A percentile compares a stretch with the other conserved stretches of the same genome.
Evolutionary conservation across 2,888 invertebrate genomes (phyloP).

Genomic region (Adineta ricciae): DNA sequence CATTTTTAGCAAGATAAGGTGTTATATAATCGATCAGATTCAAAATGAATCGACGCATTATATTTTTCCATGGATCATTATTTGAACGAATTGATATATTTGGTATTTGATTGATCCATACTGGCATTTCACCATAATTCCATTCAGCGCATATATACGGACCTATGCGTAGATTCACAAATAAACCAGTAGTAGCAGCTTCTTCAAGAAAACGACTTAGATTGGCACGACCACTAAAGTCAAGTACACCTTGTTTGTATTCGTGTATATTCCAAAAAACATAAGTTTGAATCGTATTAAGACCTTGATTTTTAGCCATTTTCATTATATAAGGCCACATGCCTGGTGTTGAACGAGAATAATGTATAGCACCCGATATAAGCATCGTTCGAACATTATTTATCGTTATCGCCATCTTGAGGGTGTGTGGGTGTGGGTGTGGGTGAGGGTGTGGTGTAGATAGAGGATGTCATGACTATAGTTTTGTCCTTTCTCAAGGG

Average conservation of each 20-base stretch:
- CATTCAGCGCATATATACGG: constrained; percentile 86
- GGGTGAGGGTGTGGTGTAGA: too few relatives aligned
- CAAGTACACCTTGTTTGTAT: constrained; percentile 63
- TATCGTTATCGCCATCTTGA: not conserved
- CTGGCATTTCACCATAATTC: constrained; percentile 52
- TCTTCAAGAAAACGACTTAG: constrained; percentile 60
- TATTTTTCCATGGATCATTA: not conserved
- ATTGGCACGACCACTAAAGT: constrained; percentile 60
- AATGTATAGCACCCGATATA: not conserved
- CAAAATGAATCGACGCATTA: not conserved
- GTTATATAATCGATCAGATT: not conserved
- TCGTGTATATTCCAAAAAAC: too few relatives aligned
- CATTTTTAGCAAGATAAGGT: not conserved
- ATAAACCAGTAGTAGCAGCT: constrained; percentile 67
- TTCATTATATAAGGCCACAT: not conserved
- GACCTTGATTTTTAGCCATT: not conserved
- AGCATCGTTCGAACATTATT: not conserved
- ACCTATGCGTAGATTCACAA: constrained; percentile 71
- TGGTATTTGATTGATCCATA: not conserved
- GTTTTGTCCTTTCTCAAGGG: too few relatives aligned
- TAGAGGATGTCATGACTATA: too few relatives aligned
- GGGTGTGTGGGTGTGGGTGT: too few relatives aligned
- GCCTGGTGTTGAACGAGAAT: not conserved
- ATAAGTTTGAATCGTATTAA: constrained; percentile 51
- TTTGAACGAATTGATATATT: not conserved